A percentile compares a stretch with the other conserved stretches of the same genome.
Conservation (phyloP, 2,797 vertebrate genomes). For the Cyprinella venusta region DNA sequence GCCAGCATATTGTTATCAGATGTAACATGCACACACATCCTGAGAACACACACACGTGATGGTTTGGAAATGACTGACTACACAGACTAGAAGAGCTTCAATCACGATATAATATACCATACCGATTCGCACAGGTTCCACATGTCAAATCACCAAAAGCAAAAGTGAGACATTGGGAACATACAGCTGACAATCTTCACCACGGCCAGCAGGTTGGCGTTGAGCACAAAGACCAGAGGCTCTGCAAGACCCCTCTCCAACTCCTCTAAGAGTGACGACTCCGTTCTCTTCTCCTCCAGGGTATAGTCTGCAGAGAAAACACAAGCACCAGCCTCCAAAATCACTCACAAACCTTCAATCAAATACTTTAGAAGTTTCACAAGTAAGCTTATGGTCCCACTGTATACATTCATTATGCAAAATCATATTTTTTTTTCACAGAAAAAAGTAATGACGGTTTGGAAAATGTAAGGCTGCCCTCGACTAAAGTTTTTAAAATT, state of each 20-base stretch:
- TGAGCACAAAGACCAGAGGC: conserved; percentile 97
- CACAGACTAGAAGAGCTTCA: conserved; percentile 28
- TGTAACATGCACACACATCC: conserved; percentile 16
- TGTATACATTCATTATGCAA: background rate
- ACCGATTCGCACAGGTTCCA: conserved; percentile 14
- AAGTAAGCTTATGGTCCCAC: background rate
- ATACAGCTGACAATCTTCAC: conserved; percentile 98
- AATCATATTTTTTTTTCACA: background rate
- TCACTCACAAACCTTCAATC: background rate
- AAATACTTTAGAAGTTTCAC: background rate
- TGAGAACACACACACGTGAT: background rate
- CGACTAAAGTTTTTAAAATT: too few species aligned
- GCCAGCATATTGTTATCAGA: background rate
- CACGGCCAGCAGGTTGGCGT: conserved; percentile 97
- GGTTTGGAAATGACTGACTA: background rate
- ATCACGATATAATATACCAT: conserved; percentile 32
- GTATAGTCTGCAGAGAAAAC: conserved; percentile 87
- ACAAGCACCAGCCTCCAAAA: background rate
- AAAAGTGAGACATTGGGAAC: conserved; percentile 50
- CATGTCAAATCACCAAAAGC: conserved; percentile 35
- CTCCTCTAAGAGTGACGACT: conserved; percentile 92
- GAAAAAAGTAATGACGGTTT: background rate
- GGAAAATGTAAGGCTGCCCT: background rate
- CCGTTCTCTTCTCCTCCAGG: conserved; percentile 95
- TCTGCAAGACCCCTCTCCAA: conserved; percentile 92